Base-by-base conservation (phyloP, 2,888 invertebrate species). In the Myopa testacea region DNA sequence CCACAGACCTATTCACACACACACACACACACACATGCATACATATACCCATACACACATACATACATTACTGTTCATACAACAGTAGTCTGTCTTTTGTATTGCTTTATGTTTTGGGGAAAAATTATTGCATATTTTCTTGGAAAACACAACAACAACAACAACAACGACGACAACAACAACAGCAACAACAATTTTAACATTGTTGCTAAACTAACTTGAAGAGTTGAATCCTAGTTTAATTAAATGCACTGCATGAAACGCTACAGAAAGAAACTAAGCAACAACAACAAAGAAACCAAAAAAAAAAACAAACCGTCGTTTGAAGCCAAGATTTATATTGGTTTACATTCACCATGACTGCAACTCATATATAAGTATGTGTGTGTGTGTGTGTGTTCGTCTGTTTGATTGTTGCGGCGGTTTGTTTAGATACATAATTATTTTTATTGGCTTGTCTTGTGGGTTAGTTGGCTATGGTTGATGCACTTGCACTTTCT, bases 401-500 rank as follows among this genome's bases (percentile, higher is more conserved):
- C 7, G 62, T 26, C n/a, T 62, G 26, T 26, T 6, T 1, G 62
- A 4, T 62, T 62, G 62, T n/a, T 58, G 58, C n/a, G 58, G 14
- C 58, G 14, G 58, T 16, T 14, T 58, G 16, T 10, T 5, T 16
- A n/a, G 5, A n/a, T 16, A n/a, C n/a, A 34, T 40, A 37, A 19
- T 60, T 60, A 19, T 60, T 60, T 7, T 63, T n/a, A 26, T 26
- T 63, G 76, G 80, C 79, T 79, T 79, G 79, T 78, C 81, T 81
- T 80, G 79, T 81, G 78, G 81, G 81, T 81, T 81, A 81, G 81
- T 81, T 81, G 75, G 75, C 75, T 75, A 75, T 75, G 75, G 82
- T 79, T 84, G 84, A 84, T 87, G 87, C 87, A 87, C 87, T 87
- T 87, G 87, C 87, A 87, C 87, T 87, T 87, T 87, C 87, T 87